These are phyloP conservation scores for Corynorhinus townsendii DNA, from an alignment of 2,113 vertebrate species.

Conservation along the genomic window DNA sequence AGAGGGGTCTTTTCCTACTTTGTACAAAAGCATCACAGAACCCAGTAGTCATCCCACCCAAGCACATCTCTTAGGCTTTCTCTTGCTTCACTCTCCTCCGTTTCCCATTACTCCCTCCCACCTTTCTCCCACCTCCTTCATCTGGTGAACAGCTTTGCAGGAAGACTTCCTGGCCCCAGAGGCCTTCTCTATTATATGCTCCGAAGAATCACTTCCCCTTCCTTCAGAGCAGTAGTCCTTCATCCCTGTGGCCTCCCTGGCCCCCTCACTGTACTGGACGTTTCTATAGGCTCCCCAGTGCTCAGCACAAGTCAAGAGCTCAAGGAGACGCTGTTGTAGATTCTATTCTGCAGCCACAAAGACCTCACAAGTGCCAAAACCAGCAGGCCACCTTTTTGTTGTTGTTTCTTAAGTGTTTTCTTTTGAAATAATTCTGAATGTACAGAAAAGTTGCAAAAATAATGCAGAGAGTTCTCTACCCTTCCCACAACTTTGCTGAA, in stretches of 20 bases:
- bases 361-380: neutral
- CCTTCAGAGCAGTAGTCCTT: neutral
- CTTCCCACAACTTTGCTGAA: neutral
- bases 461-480: neutral
- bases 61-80: neutral
- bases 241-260: neutral
- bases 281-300: neutral
- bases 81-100: neutral
- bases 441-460: neutral
- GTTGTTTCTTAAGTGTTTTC: neutral
- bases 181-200: neutral
- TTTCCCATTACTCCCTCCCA: neutral
- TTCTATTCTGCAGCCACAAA: neutral
- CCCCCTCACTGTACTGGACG: neutral
- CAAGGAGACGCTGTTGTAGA: neutral
- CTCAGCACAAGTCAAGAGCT: neutral
- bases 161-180: neutral
- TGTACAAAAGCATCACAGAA: neutral
- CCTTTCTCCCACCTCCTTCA: neutral
- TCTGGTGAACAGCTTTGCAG: neutral
- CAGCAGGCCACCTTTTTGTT: neutral
- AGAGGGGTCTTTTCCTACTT: neutral
- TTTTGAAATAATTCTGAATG: slow-evolving; percentile 12
- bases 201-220: neutral
- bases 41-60: neutral